Conservation (phyloP, 2,888 invertebrate genomes). For the Nemotelus nigrinus region DNA sequence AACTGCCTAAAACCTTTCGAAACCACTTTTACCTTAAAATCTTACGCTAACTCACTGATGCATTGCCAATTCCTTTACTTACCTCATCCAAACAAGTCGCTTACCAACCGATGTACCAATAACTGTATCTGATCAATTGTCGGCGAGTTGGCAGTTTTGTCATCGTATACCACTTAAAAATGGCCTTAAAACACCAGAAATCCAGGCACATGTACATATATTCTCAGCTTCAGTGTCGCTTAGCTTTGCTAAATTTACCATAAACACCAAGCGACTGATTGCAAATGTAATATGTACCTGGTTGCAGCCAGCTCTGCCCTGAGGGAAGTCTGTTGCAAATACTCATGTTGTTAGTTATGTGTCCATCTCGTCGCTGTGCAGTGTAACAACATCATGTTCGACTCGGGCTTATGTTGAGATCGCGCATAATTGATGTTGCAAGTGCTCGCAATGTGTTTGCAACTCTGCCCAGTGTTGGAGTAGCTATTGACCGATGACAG, state of each 20-base stretch:
- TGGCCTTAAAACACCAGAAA: slow-evolving; percentile 10
- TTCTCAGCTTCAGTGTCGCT: not conserved
- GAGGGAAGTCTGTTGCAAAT: slow-evolving; percentile 42
- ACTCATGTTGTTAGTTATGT: too few species aligned
- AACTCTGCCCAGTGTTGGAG: not conserved
- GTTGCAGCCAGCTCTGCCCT: slow-evolving; percentile 34
- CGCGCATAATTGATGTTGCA: slow-evolving; percentile 28
- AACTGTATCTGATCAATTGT: slow-evolving; percentile 26
- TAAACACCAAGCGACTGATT: too few species aligned
- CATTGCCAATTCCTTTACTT: slow-evolving; percentile 22
- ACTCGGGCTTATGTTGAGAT: slow-evolving; percentile 16
- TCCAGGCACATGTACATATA: not conserved
- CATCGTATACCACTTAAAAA: slow-evolving; percentile 23
- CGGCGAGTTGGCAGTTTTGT: slow-evolving; percentile 19
- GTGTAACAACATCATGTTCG: not conserved
- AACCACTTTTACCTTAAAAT: too few species aligned
- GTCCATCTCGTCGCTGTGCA: too few species aligned
- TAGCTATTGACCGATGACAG: not conserved
- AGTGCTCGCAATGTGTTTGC: slow-evolving; percentile 12
- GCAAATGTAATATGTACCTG: not conserved
- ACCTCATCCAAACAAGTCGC: not conserved
- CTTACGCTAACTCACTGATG: too few species aligned
- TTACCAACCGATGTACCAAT: slow-evolving; percentile 16
- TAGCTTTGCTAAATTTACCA: too few species aligned
- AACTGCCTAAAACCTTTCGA: too few species aligned